A percentile compares a stretch with the other conserved stretches of the same genome.
These are phyloP conservation scores for Seira musarum DNA, from an alignment of 2,888 invertebrate genomes.

Conservation along the genomic window DNA sequence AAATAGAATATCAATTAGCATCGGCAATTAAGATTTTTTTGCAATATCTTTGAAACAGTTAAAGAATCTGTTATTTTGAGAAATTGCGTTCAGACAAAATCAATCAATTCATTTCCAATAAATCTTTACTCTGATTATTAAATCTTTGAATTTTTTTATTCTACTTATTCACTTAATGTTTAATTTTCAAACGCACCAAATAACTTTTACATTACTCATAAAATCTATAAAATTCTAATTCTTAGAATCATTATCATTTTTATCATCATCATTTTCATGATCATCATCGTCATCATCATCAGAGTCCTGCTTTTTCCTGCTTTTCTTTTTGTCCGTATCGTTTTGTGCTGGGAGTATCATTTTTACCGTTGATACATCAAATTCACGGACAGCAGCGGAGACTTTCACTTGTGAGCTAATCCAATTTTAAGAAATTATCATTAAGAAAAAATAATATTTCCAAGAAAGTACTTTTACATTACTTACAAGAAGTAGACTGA, in stretches of 20 bases:
- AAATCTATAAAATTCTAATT: not conserved
- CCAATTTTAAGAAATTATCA: not conserved
- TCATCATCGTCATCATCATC: not conserved
- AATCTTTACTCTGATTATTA: too few species aligned
- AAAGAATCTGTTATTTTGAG: too few species aligned
- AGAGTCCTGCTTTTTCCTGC: not conserved
- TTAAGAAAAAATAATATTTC: not conserved
- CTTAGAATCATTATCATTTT: too few species aligned
- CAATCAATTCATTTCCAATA: too few species aligned
- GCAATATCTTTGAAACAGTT: too few species aligned
- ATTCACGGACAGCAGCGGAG: conserved; percentile 12
- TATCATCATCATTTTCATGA: not conserved
- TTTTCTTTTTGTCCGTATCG: not conserved
- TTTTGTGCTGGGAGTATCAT: not conserved
- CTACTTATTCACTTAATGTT: too few species aligned
- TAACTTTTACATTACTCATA: not conserved
- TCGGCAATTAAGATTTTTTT: too few species aligned
- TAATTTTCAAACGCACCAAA: not conserved
- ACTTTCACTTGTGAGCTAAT: conserved; percentile 21
- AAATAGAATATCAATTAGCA: too few species aligned
- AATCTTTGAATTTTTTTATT: too few species aligned
- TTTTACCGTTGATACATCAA: conserved; percentile 33
- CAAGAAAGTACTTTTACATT: not conserved
- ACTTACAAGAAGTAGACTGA: conserved; percentile 46
- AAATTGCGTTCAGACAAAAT: too few species aligned